These are phyloP conservation scores for Paratrypauchen microcephalus DNA, from an alignment of 2,797 vertebrate species.

Conservation along the genomic window DNA sequence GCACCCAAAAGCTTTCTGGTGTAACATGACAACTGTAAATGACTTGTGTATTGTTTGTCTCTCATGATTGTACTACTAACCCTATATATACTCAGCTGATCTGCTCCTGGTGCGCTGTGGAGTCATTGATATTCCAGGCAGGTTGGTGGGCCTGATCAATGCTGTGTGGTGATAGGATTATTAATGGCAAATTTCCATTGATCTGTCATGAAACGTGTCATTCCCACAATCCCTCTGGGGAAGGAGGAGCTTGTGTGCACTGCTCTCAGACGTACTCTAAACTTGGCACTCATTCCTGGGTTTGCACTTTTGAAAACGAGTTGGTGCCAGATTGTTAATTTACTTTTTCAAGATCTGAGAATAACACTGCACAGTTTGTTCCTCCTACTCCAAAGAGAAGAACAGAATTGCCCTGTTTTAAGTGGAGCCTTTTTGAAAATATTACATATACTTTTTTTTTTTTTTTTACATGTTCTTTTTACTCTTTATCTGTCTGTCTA, in stretches of 20 bases:
- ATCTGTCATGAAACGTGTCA: conserved; percentile 61
- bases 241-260: conserved; percentile 44
- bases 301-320: conserved; percentile 62
- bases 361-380: conserved; percentile 17
- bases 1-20: conserved; percentile 12
- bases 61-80: conserved; percentile 57
- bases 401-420: conserved; percentile 46
- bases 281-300: conserved; percentile 68
- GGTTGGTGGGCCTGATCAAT: conserved; percentile 69
- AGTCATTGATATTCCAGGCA: conserved; percentile 66
- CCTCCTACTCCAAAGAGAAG: conserved; percentile 28
- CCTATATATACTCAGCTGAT: conserved; percentile 41
- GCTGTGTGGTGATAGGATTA: conserved; percentile 61
- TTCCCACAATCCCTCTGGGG: conserved; percentile 54
- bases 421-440: conserved; percentile 30
- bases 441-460: background rate
- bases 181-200: conserved; percentile 63
- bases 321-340: conserved; percentile 46
- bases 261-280: conserved; percentile 50
- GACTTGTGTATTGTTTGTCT: conserved; percentile 50
- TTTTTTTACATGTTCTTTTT: no score
- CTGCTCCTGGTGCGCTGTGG: conserved; percentile 50
- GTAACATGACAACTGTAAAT: background rate
- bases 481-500: background rate
- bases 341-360: conserved; percentile 44